These are phyloP conservation scores for Aplysina aerophoba DNA, from an alignment of 37 sponge, comb jelly and placozoan species.

Conservation along the genomic window DNA sequence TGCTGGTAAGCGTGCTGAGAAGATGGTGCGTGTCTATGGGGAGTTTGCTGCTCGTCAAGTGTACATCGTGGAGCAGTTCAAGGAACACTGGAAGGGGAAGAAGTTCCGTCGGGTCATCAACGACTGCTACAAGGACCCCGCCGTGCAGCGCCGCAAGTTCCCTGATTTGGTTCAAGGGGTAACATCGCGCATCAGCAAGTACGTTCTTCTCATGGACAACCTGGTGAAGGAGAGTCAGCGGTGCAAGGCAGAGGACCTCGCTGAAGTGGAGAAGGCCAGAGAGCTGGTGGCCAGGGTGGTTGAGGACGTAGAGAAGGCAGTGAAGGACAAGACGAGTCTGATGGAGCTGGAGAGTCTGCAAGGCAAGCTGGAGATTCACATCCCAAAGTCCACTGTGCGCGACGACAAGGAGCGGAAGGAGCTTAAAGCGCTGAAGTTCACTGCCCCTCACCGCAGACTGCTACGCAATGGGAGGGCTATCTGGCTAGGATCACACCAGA, in stretches of 20 bases:
- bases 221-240: slow-evolving; percentile 70
- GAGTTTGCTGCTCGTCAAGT: slow-evolving; percentile 60
- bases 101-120: slow-evolving; percentile 57
- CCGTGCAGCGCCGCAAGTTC: slow-evolving; percentile 62
- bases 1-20: slow-evolving; percentile 43
- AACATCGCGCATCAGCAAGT: slow-evolving; percentile 62
- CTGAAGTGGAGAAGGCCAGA: slow-evolving; percentile 16
- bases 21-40: slow-evolving; percentile 50
- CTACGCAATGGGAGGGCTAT: slow-evolving; percentile 56
- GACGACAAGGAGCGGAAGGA: slow-evolving; percentile 44
- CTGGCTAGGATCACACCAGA: slow-evolving; percentile 63
- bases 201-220: slow-evolving; percentile 51
- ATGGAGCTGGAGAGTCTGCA: slow-evolving; percentile 63
- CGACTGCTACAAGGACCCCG: slow-evolving; percentile 50
- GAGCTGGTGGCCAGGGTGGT: slow-evolving; percentile 44
- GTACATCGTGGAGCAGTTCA: slow-evolving; percentile 62
- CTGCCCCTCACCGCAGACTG: slow-evolving; percentile 58
- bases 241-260: slow-evolving; percentile 40
- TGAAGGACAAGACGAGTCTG: slow-evolving; percentile 55
- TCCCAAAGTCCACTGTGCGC: slow-evolving; percentile 9
- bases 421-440: slow-evolving; percentile 50
- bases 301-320: slow-evolving; percentile 28
- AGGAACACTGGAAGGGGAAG: slow-evolving; percentile 73
- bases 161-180: slow-evolving; percentile 70
- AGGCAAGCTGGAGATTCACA: slow-evolving; percentile 57